Evolutionary conservation across 2,113 vertebrate species (phyloP), one percentile per base, ranked within the genome.

Genomic region (Oncorhynchus clarkii): DNA sequence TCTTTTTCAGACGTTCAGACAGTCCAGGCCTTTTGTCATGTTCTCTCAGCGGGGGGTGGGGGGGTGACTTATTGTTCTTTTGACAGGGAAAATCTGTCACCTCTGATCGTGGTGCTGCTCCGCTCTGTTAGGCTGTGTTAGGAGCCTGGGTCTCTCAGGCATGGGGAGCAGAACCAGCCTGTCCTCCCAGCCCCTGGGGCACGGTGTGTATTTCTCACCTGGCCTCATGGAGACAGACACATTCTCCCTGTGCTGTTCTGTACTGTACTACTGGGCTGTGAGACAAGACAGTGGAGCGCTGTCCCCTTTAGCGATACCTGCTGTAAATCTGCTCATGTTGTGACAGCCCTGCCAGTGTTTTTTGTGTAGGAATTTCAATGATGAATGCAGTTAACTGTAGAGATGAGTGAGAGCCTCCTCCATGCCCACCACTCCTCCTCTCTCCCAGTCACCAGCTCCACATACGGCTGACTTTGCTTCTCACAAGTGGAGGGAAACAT

Each of bases 331-430:
- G 51, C 51, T 71, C 49, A 72, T 79, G 67, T 74, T 78, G 73
- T 80, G 80, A 83, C 78, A 87, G 70, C 16, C 73, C 24, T 82
- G 78, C 79, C 77, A 75, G 57, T 76, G 79, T 82, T 80, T 77
- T 65, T 78, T 65, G 68, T 86, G 74, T 67, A 75, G 74, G 66
- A 82, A 79, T 76, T 75, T 82, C 73, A 79, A 75, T 85, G 78
- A 87, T 73, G 69, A 84, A 84, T 82, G 84, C 73, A 75, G 72
- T 71, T 24, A 74, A 77, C 31, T 71, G 59, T 48, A 86, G 64
- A 49, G 73, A 48, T 75, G 57, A 78, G 71, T 62, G 66, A 74
- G 18, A 78, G 71, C 70, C 14, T 59, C 27, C 14, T 16, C 48
- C 51, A 39, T 48, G 29, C 64, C 70, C 62, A 20, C 54, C 57